A percentile compares a stretch with the other conserved stretches of the same genome.
Conservation (phyloP, 1,140 invertebrate genomes). For the Galendromus occidentalis region DNA sequence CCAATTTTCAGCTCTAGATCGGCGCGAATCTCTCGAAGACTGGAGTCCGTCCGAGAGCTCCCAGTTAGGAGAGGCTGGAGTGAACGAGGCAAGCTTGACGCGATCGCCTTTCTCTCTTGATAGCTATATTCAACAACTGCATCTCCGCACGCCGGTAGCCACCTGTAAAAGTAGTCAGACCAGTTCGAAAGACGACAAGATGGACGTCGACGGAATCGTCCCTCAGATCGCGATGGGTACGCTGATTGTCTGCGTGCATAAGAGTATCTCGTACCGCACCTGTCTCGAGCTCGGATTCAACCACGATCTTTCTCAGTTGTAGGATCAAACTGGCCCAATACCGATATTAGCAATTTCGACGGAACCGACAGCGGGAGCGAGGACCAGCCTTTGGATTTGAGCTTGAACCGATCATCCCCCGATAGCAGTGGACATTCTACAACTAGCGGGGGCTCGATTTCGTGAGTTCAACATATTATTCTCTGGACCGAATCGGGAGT, state of each 20-base stretch:
- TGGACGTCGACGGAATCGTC: neutral
- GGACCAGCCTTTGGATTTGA: neutral
- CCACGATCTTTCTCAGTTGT: too few species aligned
- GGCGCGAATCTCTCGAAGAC: conserved; percentile 9
- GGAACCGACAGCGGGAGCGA: neutral
- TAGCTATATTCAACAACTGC: too few species aligned
- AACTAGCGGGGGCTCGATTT: neutral
- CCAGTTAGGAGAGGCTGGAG: neutral
- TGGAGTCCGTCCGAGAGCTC: neutral
- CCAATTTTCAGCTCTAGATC: neutral
- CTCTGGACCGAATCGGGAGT: too few species aligned
- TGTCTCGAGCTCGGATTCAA: too few species aligned
- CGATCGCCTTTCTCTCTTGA: too few species aligned
- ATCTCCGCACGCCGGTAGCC: neutral
- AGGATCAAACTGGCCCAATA: too few species aligned
- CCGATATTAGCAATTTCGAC: too few species aligned
- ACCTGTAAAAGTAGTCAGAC: neutral
- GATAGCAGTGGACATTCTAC: neutral
- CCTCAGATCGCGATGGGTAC: conserved; percentile 5
- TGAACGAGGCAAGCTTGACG: too few species aligned
- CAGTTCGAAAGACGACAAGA: neutral
- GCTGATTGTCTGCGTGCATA: too few species aligned
- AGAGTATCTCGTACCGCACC: too few species aligned
- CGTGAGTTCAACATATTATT: neutral
- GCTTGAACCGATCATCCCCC: neutral